These are phyloP conservation scores for Venusia cambrica DNA, from an alignment of 2,888 invertebrate genomes.

Conservation along the genomic window DNA sequence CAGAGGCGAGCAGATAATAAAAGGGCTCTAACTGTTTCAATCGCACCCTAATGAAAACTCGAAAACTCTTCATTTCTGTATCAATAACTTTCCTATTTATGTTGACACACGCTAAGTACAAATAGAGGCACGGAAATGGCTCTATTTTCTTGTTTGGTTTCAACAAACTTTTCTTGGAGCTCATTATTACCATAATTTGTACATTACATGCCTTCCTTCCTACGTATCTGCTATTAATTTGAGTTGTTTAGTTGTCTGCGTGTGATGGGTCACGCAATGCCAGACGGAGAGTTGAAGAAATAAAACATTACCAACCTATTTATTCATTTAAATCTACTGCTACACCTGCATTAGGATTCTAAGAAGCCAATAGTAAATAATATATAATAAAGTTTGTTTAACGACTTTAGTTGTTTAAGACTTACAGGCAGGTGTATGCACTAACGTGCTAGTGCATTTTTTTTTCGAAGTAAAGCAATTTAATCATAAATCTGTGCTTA, in stretches of 20 bases:
- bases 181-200: slow-evolving; percentile 32
- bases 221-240: slow-evolving; percentile 27
- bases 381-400: no score
- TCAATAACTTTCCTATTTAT: slow-evolving; percentile 65
- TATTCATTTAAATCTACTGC: slow-evolving; percentile 14
- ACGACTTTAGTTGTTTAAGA: no score
- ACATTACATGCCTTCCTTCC: slow-evolving; percentile 20
- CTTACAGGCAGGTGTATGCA: no score
- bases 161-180: slow-evolving; percentile 28
- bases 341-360: slow-evolving; percentile 5
- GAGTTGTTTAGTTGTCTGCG: slow-evolving; percentile 24
- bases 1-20: slow-evolving; percentile 80
- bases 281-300: slow-evolving; percentile 13
- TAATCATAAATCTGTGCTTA: no score
- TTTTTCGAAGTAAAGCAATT: no score
- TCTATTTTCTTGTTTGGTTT: slow-evolving; percentile 35
- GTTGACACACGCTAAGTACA: slow-evolving; percentile 42
- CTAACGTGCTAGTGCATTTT: no score
- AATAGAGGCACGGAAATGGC: slow-evolving; percentile 38
- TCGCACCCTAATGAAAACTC: slow-evolving; percentile 79
- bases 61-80: slow-evolving; percentile 71
- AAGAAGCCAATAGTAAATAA: no score
- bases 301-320: no score
- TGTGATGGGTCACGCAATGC: slow-evolving; percentile 27
- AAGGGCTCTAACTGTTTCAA: slow-evolving; percentile 79